phyloP scores from a whole-genome alignment of 1,140 invertebrate species.

The Drosophila nannoptera region DNA sequence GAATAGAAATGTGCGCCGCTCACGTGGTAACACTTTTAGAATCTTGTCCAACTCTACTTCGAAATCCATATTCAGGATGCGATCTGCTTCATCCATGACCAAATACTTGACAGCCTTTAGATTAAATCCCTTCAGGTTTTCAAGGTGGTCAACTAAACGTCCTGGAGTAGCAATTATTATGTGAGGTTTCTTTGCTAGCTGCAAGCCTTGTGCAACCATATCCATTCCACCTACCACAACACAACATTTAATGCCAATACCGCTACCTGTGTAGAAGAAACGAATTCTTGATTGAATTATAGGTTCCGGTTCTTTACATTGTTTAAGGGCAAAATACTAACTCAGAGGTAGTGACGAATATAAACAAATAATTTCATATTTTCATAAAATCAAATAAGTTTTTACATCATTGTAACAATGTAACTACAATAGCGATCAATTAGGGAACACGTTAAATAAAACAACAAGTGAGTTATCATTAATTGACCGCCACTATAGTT shows the following conservation, averaged over 20 bases:
- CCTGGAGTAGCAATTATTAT: slow-evolving; percentile 96
- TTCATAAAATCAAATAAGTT: slow-evolving; percentile 68
- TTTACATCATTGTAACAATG: slow-evolving; percentile 76
- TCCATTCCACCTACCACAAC: slow-evolving; percentile 99
- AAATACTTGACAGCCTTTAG: slow-evolving; percentile 92
- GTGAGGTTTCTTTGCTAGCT: slow-evolving; percentile 96
- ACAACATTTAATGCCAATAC: slow-evolving; percentile 95
- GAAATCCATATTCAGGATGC: slow-evolving; percentile 98
- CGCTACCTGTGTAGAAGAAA: slow-evolving; percentile 80
- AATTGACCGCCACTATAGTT: background rate
- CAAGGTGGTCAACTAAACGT: slow-evolving; percentile 92
- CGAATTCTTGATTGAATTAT: background rate
- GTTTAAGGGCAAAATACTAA: background rate
- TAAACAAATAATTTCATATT: slow-evolving; percentile 72
- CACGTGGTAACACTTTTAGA: slow-evolving; percentile 92
- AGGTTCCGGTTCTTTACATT: background rate
- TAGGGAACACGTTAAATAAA: no score
- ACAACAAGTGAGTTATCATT: no score
- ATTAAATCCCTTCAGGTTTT: slow-evolving; percentile 97
- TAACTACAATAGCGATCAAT: background rate
- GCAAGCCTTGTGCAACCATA: slow-evolving; percentile 95
- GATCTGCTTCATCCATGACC: slow-evolving; percentile 98
- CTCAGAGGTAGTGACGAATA: slow-evolving; percentile 79
- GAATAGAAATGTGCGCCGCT: slow-evolving; percentile 93
- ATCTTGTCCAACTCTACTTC: slow-evolving; percentile 98